Evolutionary conservation across 2,113 vertebrate species (phyloP), one percentile per base, ranked within the genome.

Genomic region (Taurulus bubalis): DNA sequence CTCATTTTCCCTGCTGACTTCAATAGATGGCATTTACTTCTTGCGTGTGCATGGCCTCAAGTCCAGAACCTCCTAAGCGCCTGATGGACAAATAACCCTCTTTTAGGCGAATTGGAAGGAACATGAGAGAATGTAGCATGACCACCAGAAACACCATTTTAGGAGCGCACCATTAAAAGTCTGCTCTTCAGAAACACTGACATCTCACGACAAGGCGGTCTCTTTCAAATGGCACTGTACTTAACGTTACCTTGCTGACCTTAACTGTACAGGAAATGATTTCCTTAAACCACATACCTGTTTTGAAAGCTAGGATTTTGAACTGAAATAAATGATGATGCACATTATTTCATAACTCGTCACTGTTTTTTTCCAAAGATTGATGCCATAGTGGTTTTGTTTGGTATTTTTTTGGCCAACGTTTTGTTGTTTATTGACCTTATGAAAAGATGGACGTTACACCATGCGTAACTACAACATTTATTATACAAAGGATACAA

Each of bases 321-420:
- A 97, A 97, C 92, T 96, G 95, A 94, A 98, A 99, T 99, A 98
- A 98, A 98, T 82, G 94, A 94, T 95, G 94, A 97, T 96, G 94
- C 95, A 95, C 96, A 96, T 94, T 95, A 94, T 76, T 93, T 95
- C 85, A 77, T 53, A 85, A 62, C 66, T 88, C 36, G 86, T 92
- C 49, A 59, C 45, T 87, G 68, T 82, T 78, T 83, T 53, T 75
- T 64, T 53, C 36, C 65, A 59, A 40, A 49, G 20, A 62, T 65
- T 64, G 26, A 75, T 56, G 9, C 20, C 1, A 6, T 5, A 3
- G 15, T 8, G 30, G 10, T 72, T 51, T 45, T n/a, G 34, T 11
- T 45, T 69, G 8, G 38, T 40, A 9, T 2, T 40, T 59, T 15
- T 67, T 45, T 42, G 24, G 53, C 34, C 58, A 18, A 42, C 0